Evolutionary conservation across 2,797 vertebrate species (phyloP).

Genomic region (Anabas testudineus): DNA sequence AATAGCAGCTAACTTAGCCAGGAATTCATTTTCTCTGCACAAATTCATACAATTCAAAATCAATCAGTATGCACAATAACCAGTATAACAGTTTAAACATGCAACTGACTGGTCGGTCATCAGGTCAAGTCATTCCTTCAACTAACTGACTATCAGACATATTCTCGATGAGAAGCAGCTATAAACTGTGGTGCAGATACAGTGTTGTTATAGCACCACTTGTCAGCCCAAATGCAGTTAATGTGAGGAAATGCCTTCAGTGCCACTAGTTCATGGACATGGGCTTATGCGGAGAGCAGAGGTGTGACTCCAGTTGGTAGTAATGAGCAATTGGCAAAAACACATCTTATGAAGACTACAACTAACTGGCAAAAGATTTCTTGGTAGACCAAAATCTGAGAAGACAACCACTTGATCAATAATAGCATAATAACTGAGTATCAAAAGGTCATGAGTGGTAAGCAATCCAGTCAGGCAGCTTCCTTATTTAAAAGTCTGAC

Average conservation of each 20-base stretch:
- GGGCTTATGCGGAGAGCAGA: no score
- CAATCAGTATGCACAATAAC: slow-evolving; percentile 5
- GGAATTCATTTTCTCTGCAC: slow-evolving; percentile 41
- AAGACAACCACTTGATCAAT: not conserved
- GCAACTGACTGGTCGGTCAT: not conserved
- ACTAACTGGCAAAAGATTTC: not conserved
- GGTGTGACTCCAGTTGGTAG: not conserved
- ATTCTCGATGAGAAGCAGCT: no score
- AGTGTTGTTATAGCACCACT: no score
- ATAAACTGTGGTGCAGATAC: no score
- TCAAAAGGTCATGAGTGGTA: not conserved
- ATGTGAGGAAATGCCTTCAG: no score
- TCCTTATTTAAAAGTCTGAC: no score
- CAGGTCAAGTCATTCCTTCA: not conserved
- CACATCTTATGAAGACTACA: not conserved
- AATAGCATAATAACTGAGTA: not conserved
- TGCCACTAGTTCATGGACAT: no score
- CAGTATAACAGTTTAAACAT: slow-evolving; percentile 8
- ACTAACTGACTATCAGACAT: not conserved
- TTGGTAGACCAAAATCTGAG: not conserved
- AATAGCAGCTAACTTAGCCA: slow-evolving; percentile 32
- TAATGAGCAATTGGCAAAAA: not conserved
- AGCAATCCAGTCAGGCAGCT: no score
- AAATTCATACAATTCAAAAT: slow-evolving; percentile 41
- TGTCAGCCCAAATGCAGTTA: no score